Evolutionary conservation across 2,888 invertebrate species (phyloP), one percentile per base, ranked within the genome.

Genomic region (Cabera pusaria): DNA sequence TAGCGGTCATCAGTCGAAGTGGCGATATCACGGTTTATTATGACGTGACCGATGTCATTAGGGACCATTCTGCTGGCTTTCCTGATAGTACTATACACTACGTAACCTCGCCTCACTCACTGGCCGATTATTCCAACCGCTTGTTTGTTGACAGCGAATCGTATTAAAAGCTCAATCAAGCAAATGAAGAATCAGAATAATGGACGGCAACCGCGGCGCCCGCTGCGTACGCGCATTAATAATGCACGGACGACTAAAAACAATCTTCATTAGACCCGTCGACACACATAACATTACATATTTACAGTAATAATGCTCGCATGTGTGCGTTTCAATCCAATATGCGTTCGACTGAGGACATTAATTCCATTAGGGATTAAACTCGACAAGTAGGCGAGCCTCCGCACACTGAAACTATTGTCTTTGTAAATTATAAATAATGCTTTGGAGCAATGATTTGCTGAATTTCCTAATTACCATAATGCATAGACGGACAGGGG

Each of bases 91-190:
- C 31, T 27, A 40, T 52, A 49, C 34, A 34, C 44, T 49, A 35
- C 41, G 48, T 76, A 71, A 80, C 75, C 83, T 80, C 71, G 71
- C 75, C 24, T n/a, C 33, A 47, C 31, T 43, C 40, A 34, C 41
- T 77, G 68, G 71, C 71, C 79, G 83, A 85, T 84, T 85, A 86
- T 83, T 81, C 76, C 77, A 55, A 55, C 64, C 75, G 68, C 63
- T 71, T 65, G 70, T 72, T 73, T 72, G 79, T 72, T 74, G 83
- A 78, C 83, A 80, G 81, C 75, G 73, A 84, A 83, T 83, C 80
- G 76, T 78, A 87, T 87, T 88, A 87, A 88, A 88, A 87, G 86
- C 86, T 87, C 82, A 87, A 88, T 88, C 88, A 88, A 87, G 77
- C 71, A 88, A 88, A 88, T 88, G 88, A 84, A 81, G 87, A 88